Conservation (phyloP, 2,113 vertebrate genomes). For the Laticauda colubrina region DNA sequence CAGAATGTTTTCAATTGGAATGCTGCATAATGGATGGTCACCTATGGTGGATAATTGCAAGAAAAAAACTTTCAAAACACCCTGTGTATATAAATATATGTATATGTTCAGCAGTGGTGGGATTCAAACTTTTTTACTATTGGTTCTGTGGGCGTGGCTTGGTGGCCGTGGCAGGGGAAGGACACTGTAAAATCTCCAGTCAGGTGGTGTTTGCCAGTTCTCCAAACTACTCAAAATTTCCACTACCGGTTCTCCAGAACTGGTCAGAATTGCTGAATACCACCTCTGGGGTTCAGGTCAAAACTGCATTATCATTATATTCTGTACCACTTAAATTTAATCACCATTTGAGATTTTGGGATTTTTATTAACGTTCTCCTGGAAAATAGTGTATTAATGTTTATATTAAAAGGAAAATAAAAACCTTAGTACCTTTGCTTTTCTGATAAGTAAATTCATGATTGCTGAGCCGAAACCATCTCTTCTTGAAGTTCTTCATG, state of each 20-base stretch:
- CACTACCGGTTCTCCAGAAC: too few species aligned
- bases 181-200: too few species aligned
- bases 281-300: not conserved
- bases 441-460: conserved; percentile 98
- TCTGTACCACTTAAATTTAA: not conserved
- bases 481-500: conserved; percentile 98
- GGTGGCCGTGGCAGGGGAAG: too few species aligned
- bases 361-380: not conserved
- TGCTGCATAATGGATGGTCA: conserved; percentile 90
- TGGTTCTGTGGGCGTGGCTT: too few species aligned
- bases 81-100: not conserved
- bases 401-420: conserved; percentile 25
- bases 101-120: not conserved
- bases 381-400: not conserved
- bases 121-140: too few species aligned
- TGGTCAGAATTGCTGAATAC: too few species aligned
- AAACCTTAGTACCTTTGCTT: conserved; percentile 84
- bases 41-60: conserved; percentile 68
- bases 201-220: too few species aligned
- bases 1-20: conserved; percentile 97
- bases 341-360: not conserved
- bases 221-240: too few species aligned
- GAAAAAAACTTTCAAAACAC: conserved; percentile 4
- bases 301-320: not conserved
- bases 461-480: conserved; percentile 97